Evolutionary conservation across 2,888 invertebrate genomes (phyloP).

Genomic region (Ypsolopha scabrella): DNA sequence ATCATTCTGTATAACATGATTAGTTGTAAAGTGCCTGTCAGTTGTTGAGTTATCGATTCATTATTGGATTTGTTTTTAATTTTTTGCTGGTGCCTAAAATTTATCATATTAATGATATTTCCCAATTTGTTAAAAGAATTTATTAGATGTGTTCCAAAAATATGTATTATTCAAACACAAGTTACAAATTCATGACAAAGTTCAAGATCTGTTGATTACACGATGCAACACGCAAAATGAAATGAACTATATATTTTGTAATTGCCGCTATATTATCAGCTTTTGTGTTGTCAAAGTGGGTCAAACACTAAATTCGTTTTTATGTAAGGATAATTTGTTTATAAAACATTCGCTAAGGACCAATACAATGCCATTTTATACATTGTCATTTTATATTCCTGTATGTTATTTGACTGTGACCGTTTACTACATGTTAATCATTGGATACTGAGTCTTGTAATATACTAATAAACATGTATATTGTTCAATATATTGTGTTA

Average conservation of each 20-base stretch:
- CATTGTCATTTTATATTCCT: slow-evolving; percentile 40
- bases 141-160: neutral
- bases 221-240: no score
- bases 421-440: slow-evolving; percentile 35
- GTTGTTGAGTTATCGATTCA: slow-evolving; percentile 18
- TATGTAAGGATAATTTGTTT: neutral
- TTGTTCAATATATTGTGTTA: slow-evolving; percentile 61
- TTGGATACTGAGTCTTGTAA: slow-evolving; percentile 57
- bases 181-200: neutral
- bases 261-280: neutral
- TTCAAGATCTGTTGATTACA: neutral
- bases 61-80: neutral
- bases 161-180: neutral
- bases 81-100: slow-evolving; percentile 13
- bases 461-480: slow-evolving; percentile 58
- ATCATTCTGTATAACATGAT: slow-evolving; percentile 28
- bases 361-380: slow-evolving; percentile 42
- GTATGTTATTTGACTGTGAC: slow-evolving; percentile 36
- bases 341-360: slow-evolving; percentile 42
- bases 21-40: slow-evolving; percentile 45
- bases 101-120: neutral
- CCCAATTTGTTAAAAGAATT: neutral
- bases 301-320: neutral
- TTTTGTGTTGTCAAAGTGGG: neutral
- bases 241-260: neutral